Percentiles rank a stretch among this genome's conserved stretches.
Conservation (phyloP, 2,888 invertebrate species). For the Brachylomia viminalis region DNA sequence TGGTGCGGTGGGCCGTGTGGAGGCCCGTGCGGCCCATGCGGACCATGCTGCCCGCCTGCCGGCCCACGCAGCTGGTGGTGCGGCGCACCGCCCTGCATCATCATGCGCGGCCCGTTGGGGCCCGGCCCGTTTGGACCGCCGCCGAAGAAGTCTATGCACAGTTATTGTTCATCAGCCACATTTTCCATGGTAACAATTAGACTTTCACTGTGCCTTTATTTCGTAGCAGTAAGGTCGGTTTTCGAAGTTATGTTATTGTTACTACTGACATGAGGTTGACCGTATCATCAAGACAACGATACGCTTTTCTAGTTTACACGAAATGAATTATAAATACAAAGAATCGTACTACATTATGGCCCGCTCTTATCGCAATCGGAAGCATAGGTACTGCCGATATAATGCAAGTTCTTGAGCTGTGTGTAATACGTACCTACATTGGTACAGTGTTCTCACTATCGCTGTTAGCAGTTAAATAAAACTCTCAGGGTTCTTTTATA, state of each 20-base stretch:
- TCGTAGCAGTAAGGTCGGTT: background rate
- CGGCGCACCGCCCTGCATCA: constrained; percentile 72
- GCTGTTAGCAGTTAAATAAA: constrained; percentile 15
- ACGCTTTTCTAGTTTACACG: constrained; percentile 15
- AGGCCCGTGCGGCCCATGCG: constrained; percentile 86
- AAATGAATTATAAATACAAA: constrained; percentile 1
- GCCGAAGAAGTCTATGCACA: constrained; percentile 85
- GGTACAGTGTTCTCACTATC: constrained; percentile 1
- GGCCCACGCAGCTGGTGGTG: constrained; percentile 68
- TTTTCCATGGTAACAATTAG: background rate
- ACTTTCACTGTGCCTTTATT: background rate
- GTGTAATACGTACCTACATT: background rate
- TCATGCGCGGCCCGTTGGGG: constrained; percentile 85
- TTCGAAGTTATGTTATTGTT: background rate
- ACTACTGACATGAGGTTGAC: background rate
- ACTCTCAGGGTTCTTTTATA: constrained; percentile 18
- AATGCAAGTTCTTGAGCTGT: constrained; percentile 13
- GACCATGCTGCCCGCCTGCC: constrained; percentile 75
- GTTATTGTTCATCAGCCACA: constrained; percentile 23
- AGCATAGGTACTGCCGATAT: constrained; percentile 3
- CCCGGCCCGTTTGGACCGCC: constrained; percentile 88
- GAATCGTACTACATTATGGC: constrained; percentile 7
- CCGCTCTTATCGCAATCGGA: constrained; percentile 38
- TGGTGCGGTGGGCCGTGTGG: constrained; percentile 85
- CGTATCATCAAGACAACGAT: constrained; percentile 1